Percentiles rank a stretch among this genome's conserved stretches.
Evolutionary conservation across 1,140 invertebrate genomes (phyloP).

Genomic region (Archivesica marissinica): DNA sequence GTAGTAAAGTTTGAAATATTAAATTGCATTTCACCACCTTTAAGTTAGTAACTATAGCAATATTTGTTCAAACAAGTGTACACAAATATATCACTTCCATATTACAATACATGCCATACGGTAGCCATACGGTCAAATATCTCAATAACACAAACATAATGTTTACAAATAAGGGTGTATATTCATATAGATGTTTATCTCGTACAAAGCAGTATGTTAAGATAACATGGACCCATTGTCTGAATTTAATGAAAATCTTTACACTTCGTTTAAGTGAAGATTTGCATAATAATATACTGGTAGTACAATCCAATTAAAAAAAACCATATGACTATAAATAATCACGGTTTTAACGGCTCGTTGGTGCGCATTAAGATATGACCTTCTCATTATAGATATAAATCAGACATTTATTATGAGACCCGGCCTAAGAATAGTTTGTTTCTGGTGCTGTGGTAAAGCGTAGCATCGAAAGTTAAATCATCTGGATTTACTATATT

Average conservation of each 20-base stretch:
- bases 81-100: constrained; percentile 1
- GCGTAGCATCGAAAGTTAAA: no score
- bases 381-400: background rate
- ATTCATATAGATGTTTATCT: constrained; percentile 13
- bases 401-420: constrained; percentile 13
- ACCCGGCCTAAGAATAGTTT: background rate
- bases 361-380: background rate
- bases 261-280: background rate
- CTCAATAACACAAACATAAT: background rate
- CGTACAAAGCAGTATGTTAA: background rate
- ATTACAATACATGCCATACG: background rate
- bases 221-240: background rate
- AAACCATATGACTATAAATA: background rate
- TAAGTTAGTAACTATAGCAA: background rate
- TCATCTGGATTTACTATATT: no score
- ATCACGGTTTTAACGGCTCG: background rate
- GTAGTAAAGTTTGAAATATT: background rate
- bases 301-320: background rate
- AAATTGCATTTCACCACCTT: background rate
- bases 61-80: background rate
- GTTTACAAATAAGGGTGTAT: background rate
- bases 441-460: no score
- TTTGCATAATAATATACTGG: background rate
- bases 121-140: constrained; percentile 23
- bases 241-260: background rate